A percentile compares a stretch with the other conserved stretches of the same genome.
phyloP scores from a whole-genome alignment of 2,888 invertebrate species.

The Trachelus iudaicus region DNA sequence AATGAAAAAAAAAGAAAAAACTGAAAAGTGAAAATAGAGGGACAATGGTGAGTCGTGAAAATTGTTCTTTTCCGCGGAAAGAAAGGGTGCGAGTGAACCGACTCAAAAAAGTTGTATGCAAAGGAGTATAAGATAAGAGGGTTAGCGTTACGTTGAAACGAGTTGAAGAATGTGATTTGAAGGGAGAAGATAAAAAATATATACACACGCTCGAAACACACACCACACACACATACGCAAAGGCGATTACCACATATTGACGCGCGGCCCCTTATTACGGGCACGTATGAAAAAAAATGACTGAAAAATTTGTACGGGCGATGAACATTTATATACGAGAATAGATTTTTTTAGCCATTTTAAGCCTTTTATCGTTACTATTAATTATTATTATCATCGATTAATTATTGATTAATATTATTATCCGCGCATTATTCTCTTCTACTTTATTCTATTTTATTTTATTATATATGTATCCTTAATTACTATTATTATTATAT shows the following conservation, averaged over 20 bases:
- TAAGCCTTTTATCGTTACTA: conserved; percentile 3
- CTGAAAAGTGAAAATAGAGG: conserved; percentile 11
- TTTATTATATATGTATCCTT: neutral
- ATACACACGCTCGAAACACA: neutral
- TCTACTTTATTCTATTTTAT: neutral
- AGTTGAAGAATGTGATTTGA: conserved; percentile 8
- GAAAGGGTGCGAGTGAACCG: conserved; percentile 35
- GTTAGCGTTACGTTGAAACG: conserved; percentile 5
- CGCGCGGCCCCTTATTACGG: conserved; percentile 13
- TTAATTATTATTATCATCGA: conserved; percentile 10
- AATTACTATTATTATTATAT: conserved; percentile 20
- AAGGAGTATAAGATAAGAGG: conserved; percentile 1
- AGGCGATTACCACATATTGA: neutral
- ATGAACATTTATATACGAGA: conserved; percentile 40
- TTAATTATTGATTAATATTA: conserved; percentile 5
- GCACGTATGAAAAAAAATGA: conserved; percentile 35
- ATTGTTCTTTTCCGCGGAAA: conserved; percentile 39
- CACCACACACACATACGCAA: neutral
- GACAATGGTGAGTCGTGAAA: neutral
- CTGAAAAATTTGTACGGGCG: conserved; percentile 47
- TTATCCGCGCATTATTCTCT: neutral
- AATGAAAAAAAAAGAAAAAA: conserved; percentile 5
- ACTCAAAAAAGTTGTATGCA: conserved; percentile 8
- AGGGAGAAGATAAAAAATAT: conserved; percentile 18
- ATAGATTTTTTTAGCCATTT: neutral